Evolutionary conservation across 2,113 vertebrate genomes (phyloP).

Genomic region (Leuciscus idus): DNA sequence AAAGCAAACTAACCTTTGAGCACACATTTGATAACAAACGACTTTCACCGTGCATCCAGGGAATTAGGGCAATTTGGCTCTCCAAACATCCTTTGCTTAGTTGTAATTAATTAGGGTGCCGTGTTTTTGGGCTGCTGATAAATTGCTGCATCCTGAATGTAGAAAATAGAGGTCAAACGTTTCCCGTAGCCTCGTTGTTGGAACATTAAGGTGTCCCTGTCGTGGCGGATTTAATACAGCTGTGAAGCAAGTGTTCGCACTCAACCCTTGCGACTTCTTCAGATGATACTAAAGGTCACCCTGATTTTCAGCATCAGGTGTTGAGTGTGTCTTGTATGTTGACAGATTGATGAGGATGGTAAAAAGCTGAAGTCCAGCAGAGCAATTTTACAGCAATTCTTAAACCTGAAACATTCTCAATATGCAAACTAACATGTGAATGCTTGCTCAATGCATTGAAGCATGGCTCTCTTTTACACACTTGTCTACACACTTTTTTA

Average conservation of each 20-base stretch:
- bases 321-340: neutral
- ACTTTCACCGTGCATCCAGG: slow-evolving; percentile 79
- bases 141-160: slow-evolving; percentile 78
- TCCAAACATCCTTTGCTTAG: slow-evolving; percentile 86
- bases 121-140: slow-evolving; percentile 80
- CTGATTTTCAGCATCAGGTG: neutral
- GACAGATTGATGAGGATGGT: neutral
- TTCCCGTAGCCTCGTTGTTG: slow-evolving; percentile 76
- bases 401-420: neutral
- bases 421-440: neutral
- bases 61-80: slow-evolving; percentile 85
- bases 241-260: slow-evolving; percentile 14
- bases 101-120: slow-evolving; percentile 84
- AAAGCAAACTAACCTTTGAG: slow-evolving; percentile 85
- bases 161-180: slow-evolving; percentile 83
- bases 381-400: neutral
- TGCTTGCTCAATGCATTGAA: too few species aligned
- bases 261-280: neutral
- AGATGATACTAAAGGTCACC: slow-evolving; percentile 2
- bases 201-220: slow-evolving; percentile 81
- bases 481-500: too few species aligned
- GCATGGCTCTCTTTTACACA: too few species aligned
- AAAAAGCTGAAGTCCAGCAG: neutral
- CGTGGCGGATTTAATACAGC: slow-evolving; percentile 77
- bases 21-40: slow-evolving; percentile 85